Base-by-base conservation (phyloP, 1,140 invertebrate species). In the Melanaphis sacchari region DNA sequence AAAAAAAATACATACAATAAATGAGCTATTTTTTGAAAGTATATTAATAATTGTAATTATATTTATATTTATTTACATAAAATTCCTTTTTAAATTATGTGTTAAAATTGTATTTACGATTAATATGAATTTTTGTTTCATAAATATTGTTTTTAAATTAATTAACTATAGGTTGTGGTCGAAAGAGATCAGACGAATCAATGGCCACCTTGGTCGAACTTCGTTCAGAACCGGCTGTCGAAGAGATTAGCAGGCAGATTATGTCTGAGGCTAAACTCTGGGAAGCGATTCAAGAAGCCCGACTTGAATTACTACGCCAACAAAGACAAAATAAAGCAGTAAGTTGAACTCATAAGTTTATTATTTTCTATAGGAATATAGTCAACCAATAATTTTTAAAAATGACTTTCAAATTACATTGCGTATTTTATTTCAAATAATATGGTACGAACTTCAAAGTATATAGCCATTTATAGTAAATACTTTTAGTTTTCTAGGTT, bases 261-360 rank as follows among this genome's bases (percentile, higher is more conserved):
- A 96, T 97, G 94, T 97, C 97, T 0, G 97, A 97, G 95, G 97
- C 97, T 0, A 97, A 97, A 94, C 95, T 97, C 18, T 97, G 96
- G 96, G 97, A 97, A 94, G 97, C 97, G 5, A 97, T 97, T 81
- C 97, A 97, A 94, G 97, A 97, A 94, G 97, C 97, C 8, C 96
- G 97, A 94, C 96, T 96, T 36, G 97, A 97, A 94, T 95, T 97
- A 43, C 31, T 94, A 24, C 94, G 94, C 40, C 66, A 94, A 24
- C 81, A 93, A 54, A 93, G 49, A 54, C 76, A 84, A 52, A 93
- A 91, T 66, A 90, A 90, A 90, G 52, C 36, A 6, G 89, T 90
- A 90, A 90, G 89, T 90, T 18, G 18, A 88, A 49, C 18, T 49
- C 6, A n/a, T 11, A n/a, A 31, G 31, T 66, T 66, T n/a, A 31